phyloP scores from a whole-genome alignment of 2,113 vertebrate species.

The Ochotona curzoniae region DNA sequence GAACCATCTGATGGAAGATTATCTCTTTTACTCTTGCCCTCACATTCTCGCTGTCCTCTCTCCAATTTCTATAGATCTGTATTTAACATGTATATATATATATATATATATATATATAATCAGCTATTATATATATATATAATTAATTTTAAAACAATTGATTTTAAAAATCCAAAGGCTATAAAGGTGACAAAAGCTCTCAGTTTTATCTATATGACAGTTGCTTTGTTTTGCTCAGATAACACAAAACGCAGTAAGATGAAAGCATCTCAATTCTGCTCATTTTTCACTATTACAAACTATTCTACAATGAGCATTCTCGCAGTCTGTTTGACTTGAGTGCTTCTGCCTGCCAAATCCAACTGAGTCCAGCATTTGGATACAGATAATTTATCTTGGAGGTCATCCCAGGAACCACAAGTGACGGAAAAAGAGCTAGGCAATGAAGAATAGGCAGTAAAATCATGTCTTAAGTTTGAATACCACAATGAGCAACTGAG shows the following conservation, averaged over 20 bases:
- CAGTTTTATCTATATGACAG: neutral
- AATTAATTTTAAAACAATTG: neutral
- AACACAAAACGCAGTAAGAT: neutral
- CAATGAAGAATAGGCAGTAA: neutral
- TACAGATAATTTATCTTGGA: slow-evolving; percentile 29
- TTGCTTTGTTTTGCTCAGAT: neutral
- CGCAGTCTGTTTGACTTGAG: neutral
- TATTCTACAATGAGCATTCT: neutral
- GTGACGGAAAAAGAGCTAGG: slow-evolving; percentile 18
- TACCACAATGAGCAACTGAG: neutral
- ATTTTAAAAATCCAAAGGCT: neutral
- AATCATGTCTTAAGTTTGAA: neutral
- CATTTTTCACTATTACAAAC: neutral
- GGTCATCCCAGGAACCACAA: neutral
- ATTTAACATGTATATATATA: too few relatives aligned
- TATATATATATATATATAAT: too few relatives aligned
- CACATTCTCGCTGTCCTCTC: too few relatives aligned
- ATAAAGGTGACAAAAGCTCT: neutral
- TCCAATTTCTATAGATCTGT: too few relatives aligned
- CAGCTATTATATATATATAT: too few relatives aligned
- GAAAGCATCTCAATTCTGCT: neutral
- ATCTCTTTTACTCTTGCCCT: too few relatives aligned
- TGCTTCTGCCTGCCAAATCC: neutral
- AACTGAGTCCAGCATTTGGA: slow-evolving; percentile 32
- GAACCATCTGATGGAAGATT: too few relatives aligned